Percentiles rank a stretch among this genome's conserved stretches.
Evolutionary conservation across 2,888 invertebrate genomes (phyloP).

Genomic region (Dryomyza anilis): DNA sequence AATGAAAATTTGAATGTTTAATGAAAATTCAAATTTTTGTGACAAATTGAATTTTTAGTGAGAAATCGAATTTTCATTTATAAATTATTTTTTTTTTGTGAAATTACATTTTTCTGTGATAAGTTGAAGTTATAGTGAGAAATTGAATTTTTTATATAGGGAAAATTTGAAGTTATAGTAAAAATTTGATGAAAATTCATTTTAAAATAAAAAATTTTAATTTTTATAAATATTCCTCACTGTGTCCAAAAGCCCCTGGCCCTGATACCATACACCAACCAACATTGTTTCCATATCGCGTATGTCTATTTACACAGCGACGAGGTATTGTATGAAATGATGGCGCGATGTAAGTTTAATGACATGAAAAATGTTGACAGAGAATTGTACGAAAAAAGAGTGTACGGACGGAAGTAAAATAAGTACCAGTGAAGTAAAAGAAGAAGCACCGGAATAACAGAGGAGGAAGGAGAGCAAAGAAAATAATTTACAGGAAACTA

Average conservation of each 20-base stretch:
- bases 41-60: too few species aligned
- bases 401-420: not conserved
- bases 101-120: too few species aligned
- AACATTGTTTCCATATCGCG: not conserved
- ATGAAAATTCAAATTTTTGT: too few species aligned
- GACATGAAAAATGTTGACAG: constrained; percentile 14
- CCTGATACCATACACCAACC: not conserved
- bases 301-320: not conserved
- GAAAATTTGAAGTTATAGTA: not conserved
- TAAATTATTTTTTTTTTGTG: too few species aligned
- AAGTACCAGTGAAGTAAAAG: not conserved
- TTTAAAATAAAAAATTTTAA: not conserved
- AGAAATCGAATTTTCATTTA: too few species aligned
- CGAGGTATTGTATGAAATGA: not conserved
- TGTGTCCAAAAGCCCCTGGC: not conserved
- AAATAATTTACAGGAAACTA: too few species aligned
- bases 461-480: not conserved
- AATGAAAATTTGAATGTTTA: too few species aligned
- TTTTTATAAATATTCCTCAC: not conserved
- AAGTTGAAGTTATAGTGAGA: too few species aligned
- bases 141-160: too few species aligned
- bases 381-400: not conserved
- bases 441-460: not conserved
- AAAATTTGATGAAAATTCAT: not conserved
- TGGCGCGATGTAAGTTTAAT: not conserved